Conservation (phyloP, 2,888 invertebrate genomes). For the Ditula angustiorana region DNA sequence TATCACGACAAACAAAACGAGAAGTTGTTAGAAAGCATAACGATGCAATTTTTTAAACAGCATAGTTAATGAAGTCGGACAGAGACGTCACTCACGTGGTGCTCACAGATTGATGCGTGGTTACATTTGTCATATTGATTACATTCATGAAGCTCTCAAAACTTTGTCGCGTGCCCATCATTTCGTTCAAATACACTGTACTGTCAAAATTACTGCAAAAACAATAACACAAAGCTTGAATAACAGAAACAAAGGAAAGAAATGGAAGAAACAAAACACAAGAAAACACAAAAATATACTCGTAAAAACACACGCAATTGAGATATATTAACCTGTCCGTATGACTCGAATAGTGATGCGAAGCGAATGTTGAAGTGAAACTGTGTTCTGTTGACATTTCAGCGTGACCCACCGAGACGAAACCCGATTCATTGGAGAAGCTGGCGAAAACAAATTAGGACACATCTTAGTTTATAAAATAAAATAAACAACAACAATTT, state of each 20-base stretch:
- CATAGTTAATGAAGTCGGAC: slow-evolving; percentile 43
- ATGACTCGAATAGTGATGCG: slow-evolving; percentile 79
- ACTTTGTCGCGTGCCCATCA: slow-evolving; percentile 77
- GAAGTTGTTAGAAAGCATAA: slow-evolving; percentile 35
- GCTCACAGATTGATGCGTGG: slow-evolving; percentile 67
- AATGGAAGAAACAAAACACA: slow-evolving; percentile 45
- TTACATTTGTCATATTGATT: slow-evolving; percentile 77
- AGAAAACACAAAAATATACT: slow-evolving; percentile 41
- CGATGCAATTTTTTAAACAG: slow-evolving; percentile 33
- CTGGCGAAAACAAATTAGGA: slow-evolving; percentile 53
- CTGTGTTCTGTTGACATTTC: slow-evolving; percentile 78
- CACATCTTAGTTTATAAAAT: neutral
- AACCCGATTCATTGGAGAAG: slow-evolving; percentile 84
- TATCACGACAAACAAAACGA: slow-evolving; percentile 23
- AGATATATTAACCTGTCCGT: slow-evolving; percentile 69
- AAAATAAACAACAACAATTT: too few relatives aligned
- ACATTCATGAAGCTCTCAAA: slow-evolving; percentile 83
- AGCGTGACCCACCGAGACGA: slow-evolving; percentile 81
- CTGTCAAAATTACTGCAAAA: slow-evolving; percentile 84
- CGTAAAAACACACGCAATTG: slow-evolving; percentile 29
- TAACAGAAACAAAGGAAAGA: slow-evolving; percentile 44
- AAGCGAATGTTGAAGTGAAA: slow-evolving; percentile 76
- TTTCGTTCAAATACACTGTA: slow-evolving; percentile 82
- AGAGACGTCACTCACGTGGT: slow-evolving; percentile 75
- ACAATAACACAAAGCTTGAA: slow-evolving; percentile 76